Evolutionary conservation across 2,888 invertebrate genomes (phyloP), one percentile per base, ranked within the genome.

Genomic region (Pegoplata infirma): DNA sequence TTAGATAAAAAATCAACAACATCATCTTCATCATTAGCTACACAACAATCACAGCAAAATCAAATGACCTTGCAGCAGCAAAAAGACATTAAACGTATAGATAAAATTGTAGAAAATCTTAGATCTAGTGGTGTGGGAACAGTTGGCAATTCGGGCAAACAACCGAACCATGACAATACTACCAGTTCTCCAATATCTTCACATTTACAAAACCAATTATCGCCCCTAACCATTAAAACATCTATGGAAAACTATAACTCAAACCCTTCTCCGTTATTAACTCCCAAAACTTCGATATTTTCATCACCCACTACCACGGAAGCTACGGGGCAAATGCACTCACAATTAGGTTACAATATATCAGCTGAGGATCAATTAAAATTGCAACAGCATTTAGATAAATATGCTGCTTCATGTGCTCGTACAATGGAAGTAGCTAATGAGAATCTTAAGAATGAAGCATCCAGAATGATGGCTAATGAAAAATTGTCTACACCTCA

Each of bases 51-150:
- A 63, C 59, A 75, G 28, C 64, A 82, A 72, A 80, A 80, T 44
- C 79, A 82, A 25, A 55, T 74, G n/a, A 46, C 55, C 1, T 46
- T 49, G 47, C 81, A 81, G 32, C 83, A 84, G 40, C 84, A 84
- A 73, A 89, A 88, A 81, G 90, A 90, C 71, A 85, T 87, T 28
- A 89, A 89, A 58, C 88, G 90, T 63, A 88, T 90, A 69, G 90
- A 90, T 76, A 90, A 88, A 83, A 90, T 90, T 67, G 89, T 88
- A 2, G 90, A 90, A 76, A 89, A 85, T 72, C 81, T 90, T 19
- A 85, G 88, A 28, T n/a, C n/a, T n/a, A n/a, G n/a, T n/a, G 84
- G 82, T 25, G 82, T 63, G 19, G 19, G 75, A 76, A 80, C 47
- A 40, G 81, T 63, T 76, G 81, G 61, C 28, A 14, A 19, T 14